Conservation (phyloP, 2,797 vertebrate genomes). For the Enteromius trimaculatus region DNA sequence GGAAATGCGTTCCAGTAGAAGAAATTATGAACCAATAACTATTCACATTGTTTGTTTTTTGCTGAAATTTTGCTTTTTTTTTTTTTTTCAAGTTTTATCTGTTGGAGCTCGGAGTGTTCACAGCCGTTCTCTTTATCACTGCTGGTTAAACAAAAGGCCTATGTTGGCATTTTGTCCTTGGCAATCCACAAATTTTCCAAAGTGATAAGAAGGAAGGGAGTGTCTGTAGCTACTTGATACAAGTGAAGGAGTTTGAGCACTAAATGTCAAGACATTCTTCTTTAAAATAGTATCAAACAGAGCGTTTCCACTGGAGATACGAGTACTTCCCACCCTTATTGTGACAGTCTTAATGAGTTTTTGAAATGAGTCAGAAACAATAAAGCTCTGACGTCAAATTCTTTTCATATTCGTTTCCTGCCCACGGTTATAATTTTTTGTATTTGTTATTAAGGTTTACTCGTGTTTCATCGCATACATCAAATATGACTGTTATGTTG, state of each 20-base stretch:
- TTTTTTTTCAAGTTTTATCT: constrained; percentile 33
- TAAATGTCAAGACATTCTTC: constrained; percentile 31
- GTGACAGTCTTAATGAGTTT: background rate
- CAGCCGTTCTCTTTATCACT: constrained; percentile 41
- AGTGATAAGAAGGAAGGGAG: constrained; percentile 44
- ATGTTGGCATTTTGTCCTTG: constrained; percentile 45
- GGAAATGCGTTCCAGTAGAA: background rate
- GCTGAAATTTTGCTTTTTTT: no score
- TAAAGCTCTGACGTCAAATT: background rate
- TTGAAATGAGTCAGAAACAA: background rate
- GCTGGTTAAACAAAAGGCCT: constrained; percentile 49
- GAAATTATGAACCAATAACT: background rate
- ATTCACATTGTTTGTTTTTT: background rate
- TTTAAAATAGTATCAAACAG: constrained; percentile 1
- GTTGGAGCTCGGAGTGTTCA: constrained; percentile 15
- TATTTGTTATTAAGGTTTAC: background rate
- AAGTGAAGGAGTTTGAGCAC: constrained; percentile 28
- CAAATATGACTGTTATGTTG: background rate
- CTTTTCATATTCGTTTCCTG: background rate
- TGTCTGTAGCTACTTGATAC: constrained; percentile 40
- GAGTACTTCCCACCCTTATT: background rate
- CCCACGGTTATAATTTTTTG: background rate
- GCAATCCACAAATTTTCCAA: constrained; percentile 44
- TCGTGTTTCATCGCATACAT: background rate
- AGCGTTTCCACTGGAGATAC: background rate